These are phyloP conservation scores for Hyla sarda DNA, from an alignment of 2,113 vertebrate species.

Conservation along the genomic window DNA sequence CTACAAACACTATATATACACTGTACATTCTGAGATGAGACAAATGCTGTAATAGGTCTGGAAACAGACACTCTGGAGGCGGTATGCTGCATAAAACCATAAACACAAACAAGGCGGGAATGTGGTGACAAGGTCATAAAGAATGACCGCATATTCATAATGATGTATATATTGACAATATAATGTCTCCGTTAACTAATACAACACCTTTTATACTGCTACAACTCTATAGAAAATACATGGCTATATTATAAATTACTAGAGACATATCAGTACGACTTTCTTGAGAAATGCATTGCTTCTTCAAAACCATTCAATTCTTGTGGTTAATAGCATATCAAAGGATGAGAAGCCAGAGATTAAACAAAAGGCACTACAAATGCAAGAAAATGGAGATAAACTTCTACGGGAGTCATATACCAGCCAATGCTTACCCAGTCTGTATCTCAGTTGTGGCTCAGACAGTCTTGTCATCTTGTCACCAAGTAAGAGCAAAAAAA, in stretches of 20 bases:
- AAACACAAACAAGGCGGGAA: background rate
- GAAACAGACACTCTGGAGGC: background rate
- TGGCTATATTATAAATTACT: background rate
- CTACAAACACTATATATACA: background rate
- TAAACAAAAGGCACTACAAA: background rate
- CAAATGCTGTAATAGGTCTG: background rate
- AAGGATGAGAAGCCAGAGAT: constrained; percentile 6
- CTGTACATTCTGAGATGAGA: background rate
- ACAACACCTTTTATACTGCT: background rate
- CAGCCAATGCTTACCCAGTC: constrained; percentile 15
- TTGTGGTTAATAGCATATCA: background rate
- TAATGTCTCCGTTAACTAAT: background rate
- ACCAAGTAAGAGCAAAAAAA: constrained; percentile 16
- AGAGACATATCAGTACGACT: no score
- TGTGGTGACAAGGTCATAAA: background rate
- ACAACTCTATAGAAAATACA: background rate
- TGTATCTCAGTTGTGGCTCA: background rate
- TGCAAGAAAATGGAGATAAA: background rate
- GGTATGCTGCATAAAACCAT: background rate
- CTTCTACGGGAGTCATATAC: background rate
- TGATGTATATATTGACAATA: no score
- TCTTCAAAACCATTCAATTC: background rate
- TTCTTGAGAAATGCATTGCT: background rate
- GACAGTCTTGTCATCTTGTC: constrained; percentile 43
- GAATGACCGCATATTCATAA: background rate